Evolutionary conservation across 1,140 invertebrate species (phyloP).

Genomic region (Pemphigus obesinymphae): DNA sequence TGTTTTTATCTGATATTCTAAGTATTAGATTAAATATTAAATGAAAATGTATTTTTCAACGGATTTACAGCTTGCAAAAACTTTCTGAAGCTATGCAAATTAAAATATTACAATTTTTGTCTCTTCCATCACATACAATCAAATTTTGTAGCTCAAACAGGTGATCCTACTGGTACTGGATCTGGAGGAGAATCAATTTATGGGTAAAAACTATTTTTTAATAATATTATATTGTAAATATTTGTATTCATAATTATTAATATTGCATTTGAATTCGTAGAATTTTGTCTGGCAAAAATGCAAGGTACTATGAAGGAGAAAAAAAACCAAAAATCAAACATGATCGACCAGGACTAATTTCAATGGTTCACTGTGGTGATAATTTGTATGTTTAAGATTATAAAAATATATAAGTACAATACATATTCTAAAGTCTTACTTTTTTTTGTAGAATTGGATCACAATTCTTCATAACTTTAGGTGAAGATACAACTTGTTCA

Average conservation of each 20-base stretch:
- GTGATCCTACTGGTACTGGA: conserved; percentile 90
- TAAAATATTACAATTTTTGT: conserved; percentile 97
- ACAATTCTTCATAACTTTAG: conserved; percentile 95
- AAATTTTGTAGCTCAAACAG: conserved; percentile 96
- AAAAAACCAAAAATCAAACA: conserved; percentile 87
- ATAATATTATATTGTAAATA: background rate
- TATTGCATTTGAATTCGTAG: conserved; percentile 46
- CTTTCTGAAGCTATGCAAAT: conserved; percentile 96
- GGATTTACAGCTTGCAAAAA: conserved; percentile 76
- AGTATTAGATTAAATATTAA: too few relatives aligned
- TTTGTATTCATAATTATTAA: background rate
- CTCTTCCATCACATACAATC: conserved; percentile 59
- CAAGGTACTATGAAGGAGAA: conserved; percentile 89
- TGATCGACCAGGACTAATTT: conserved; percentile 76
- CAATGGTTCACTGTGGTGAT: conserved; percentile 92
- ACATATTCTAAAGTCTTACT: background rate
- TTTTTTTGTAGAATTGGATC: conserved; percentile 68
- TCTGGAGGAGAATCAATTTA: conserved; percentile 87
- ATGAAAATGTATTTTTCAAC: too few relatives aligned
- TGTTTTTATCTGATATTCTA: too few relatives aligned
- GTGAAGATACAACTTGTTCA: conserved; percentile 74
- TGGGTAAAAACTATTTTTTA: conserved; percentile 52
- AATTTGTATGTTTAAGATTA: conserved; percentile 60
- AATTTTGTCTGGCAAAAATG: conserved; percentile 76
- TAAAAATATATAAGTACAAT: too few relatives aligned